Conservation (phyloP, 2,888 invertebrate species). For the Andrena bicolor region DNA sequence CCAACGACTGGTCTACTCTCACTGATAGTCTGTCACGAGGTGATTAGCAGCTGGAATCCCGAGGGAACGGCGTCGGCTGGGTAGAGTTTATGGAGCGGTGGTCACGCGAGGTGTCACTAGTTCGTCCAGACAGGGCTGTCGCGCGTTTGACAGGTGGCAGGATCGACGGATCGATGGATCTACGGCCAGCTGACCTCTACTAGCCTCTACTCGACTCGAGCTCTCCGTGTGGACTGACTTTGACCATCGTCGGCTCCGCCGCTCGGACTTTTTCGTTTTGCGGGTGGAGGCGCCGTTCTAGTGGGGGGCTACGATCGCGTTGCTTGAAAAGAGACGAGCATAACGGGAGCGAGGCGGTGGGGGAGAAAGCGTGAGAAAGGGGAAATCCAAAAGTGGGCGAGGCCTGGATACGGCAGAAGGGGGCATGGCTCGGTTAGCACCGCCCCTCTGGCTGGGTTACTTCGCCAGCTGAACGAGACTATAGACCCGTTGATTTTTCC, state of each 20-base stretch:
- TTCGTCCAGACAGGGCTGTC: neutral
- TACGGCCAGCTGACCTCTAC: slow-evolving; percentile 52
- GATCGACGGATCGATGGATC: slow-evolving; percentile 69
- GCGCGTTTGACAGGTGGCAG: slow-evolving; percentile 65
- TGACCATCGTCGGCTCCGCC: slow-evolving; percentile 74
- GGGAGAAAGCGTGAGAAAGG: slow-evolving; percentile 55
- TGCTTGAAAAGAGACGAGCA: slow-evolving; percentile 40
- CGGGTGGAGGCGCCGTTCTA: slow-evolving; percentile 49
- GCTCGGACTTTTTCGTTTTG: slow-evolving; percentile 79
- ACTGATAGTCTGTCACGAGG: neutral
- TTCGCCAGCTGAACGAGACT: slow-evolving; percentile 41
- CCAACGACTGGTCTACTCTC: neutral
- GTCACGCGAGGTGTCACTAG: slow-evolving; percentile 8
- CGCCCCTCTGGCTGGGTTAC: slow-evolving; percentile 59
- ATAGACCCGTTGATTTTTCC: slow-evolving; percentile 71
- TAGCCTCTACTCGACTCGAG: slow-evolving; percentile 79
- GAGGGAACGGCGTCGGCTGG: neutral
- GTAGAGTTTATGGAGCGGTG: neutral
- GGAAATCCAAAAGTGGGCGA: slow-evolving; percentile 66
- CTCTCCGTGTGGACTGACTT: slow-evolving; percentile 83
- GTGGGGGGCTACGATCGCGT: slow-evolving; percentile 49
- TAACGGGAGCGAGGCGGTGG: slow-evolving; percentile 5
- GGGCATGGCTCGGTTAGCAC: slow-evolving; percentile 56
- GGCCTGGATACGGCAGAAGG: slow-evolving; percentile 52
- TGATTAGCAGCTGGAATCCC: neutral